Conservation (phyloP, 1,140 invertebrate species). For the Orchesella cincta region DNA sequence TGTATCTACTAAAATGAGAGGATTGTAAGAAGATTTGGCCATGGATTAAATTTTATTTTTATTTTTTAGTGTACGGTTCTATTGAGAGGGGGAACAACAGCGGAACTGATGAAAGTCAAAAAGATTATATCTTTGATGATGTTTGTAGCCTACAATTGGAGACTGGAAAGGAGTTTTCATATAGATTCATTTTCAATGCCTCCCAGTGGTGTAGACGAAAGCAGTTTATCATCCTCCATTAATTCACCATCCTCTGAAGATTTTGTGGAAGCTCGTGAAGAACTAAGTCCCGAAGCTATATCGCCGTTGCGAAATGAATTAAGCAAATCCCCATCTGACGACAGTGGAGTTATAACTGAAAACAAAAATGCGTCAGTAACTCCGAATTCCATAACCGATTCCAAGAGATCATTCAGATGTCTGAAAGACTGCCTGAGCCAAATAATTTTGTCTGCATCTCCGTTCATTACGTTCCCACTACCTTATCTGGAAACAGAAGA, state of each 20-base stretch:
- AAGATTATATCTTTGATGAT: constrained; percentile 77
- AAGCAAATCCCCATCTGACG: not conserved
- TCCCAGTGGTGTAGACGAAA: constrained; percentile 51
- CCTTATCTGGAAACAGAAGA: constrained; percentile 86
- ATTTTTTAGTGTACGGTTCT: constrained; percentile 72
- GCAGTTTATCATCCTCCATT: not conserved
- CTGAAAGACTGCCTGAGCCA: constrained; percentile 75
- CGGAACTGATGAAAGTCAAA: constrained; percentile 81
- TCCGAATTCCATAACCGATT: not conserved
- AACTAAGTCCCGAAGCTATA: not conserved
- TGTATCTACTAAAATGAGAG: no score
- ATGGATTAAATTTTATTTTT: not conserved
- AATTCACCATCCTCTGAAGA: constrained; percentile 32
- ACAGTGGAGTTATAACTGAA: not conserved
- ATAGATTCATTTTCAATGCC: constrained; percentile 77
- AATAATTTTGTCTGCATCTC: constrained; percentile 78
- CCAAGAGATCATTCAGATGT: not conserved
- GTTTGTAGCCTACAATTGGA: constrained; percentile 86
- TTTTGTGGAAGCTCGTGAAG: constrained; percentile 39
- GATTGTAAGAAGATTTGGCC: not conserved
- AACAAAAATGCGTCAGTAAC: not conserved
- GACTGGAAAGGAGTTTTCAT: constrained; percentile 86
- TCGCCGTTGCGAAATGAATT: not conserved
- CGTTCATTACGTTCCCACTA: constrained; percentile 78
- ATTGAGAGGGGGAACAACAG: constrained; percentile 73